Conservation (phyloP, 2,113 vertebrate genomes). For the Heterocephalus glaber region DNA sequence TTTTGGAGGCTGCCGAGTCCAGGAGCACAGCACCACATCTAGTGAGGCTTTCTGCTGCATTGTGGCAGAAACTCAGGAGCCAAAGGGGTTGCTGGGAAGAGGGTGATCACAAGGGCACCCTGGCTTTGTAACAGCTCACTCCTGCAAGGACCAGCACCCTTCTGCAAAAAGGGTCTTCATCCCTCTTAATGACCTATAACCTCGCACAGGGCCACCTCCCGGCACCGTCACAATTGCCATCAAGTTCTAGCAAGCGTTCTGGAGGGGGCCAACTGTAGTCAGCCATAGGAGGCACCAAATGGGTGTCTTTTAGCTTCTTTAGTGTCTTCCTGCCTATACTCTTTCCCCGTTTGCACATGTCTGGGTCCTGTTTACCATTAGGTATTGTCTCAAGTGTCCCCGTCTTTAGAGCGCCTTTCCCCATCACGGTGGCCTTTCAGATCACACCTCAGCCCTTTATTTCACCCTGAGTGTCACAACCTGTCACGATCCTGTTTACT, state of each 20-base stretch:
- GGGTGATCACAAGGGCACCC: not conserved
- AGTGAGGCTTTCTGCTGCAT: not conserved
- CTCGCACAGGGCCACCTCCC: not conserved
- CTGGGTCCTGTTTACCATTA: not conserved
- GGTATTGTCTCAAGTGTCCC: not conserved
- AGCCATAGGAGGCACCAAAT: not conserved
- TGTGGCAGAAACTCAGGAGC: not conserved
- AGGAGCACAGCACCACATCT: not conserved
- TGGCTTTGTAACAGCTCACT: not conserved
- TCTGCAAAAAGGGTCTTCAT: not conserved
- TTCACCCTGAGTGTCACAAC: accelerated
- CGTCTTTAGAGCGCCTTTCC: not conserved
- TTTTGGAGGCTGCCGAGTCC: not conserved
- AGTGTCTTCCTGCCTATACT: not conserved
- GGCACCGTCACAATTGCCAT: too few relatives aligned
- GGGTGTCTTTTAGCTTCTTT: not conserved
- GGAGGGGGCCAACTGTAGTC: not conserved
- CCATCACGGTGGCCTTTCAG: not conserved
- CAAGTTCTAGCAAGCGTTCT: not conserved
- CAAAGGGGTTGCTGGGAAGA: not conserved
- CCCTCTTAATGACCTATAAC: not conserved
- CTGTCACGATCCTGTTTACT: not conserved
- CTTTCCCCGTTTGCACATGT: not conserved
- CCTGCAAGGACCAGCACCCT: not conserved
- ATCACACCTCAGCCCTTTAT: too few relatives aligned